Percentiles rank a stretch among this genome's conserved stretches.
Evolutionary conservation across 2,888 invertebrate genomes (phyloP).

Genomic region (Lithosia quadra): DNA sequence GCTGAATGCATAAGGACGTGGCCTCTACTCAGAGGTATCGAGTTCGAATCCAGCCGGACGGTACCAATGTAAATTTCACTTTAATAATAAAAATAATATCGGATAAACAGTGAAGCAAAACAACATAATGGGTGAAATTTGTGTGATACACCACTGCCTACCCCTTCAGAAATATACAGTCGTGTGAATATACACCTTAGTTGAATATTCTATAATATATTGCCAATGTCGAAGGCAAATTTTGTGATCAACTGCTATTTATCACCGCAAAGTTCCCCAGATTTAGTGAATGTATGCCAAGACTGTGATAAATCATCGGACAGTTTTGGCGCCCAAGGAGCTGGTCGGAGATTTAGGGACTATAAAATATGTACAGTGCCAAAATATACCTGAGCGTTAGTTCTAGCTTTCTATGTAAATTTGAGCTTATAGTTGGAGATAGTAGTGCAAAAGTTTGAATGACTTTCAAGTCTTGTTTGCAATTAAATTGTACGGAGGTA

Average conservation of each 20-base stretch:
- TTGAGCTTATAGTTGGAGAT: neutral
- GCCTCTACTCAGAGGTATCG: no score
- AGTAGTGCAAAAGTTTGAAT: neutral
- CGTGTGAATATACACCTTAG: neutral
- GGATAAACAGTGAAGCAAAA: no score
- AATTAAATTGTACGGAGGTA: no score
- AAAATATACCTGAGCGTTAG: neutral
- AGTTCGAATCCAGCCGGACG: no score
- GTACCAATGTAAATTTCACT: no score
- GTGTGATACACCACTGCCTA: neutral
- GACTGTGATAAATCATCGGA: neutral
- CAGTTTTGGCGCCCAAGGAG: neutral
- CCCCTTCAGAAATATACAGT: neutral
- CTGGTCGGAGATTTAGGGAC: conserved; percentile 8
- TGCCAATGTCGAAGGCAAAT: neutral
- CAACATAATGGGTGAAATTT: neutral
- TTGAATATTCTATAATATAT: conserved; percentile 6
- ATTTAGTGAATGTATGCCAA: conserved; percentile 3
- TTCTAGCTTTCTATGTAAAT: neutral
- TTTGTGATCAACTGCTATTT: conserved; percentile 5
- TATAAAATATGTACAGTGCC: conserved; percentile 22
- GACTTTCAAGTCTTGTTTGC: no score
- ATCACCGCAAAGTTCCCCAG: neutral
- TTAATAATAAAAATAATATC: no score
- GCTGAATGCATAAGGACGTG: no score